These are phyloP conservation scores for Sinelater perroti DNA, from an alignment of 2,888 invertebrate species.

Conservation along the genomic window DNA sequence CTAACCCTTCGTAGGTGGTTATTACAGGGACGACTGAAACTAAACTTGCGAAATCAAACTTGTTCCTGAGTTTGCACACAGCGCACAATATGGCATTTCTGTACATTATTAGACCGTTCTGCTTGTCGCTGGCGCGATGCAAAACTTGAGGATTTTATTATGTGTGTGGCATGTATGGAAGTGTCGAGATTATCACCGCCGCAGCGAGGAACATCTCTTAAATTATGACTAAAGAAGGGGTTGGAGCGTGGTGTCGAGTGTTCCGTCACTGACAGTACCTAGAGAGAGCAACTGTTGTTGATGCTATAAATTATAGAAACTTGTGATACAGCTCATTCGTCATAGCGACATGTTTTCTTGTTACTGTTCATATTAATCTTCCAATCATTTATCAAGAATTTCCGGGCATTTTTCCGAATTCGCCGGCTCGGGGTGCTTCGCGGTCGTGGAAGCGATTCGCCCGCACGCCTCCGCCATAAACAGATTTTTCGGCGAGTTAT, in stretches of 20 bases:
- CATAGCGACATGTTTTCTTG: slow-evolving; percentile 36
- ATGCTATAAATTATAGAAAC: slow-evolving; percentile 36
- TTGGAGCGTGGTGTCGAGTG: slow-evolving; percentile 27
- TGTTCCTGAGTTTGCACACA: slow-evolving; percentile 19
- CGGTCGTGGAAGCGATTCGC: slow-evolving; percentile 2
- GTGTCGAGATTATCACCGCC: slow-evolving; percentile 23
- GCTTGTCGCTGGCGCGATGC: slow-evolving; percentile 6
- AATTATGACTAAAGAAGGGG: slow-evolving; percentile 28
- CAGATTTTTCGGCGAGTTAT: slow-evolving; percentile 9
- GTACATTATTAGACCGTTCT: slow-evolving; percentile 14
- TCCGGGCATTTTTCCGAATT: slow-evolving; percentile 14
- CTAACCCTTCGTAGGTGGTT: slow-evolving; percentile 14
- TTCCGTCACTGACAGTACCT: slow-evolving; percentile 31
- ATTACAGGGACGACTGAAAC: slow-evolving; percentile 19
- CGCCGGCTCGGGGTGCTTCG: background rate
- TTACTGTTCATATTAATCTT: slow-evolving; percentile 35
- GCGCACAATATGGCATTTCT: slow-evolving; percentile 17
- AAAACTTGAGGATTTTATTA: slow-evolving; percentile 22
- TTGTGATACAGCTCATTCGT: slow-evolving; percentile 36
- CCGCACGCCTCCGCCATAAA: background rate
- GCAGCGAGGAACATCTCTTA: slow-evolving; percentile 22
- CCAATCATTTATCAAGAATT: slow-evolving; percentile 33
- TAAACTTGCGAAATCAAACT: slow-evolving; percentile 28
- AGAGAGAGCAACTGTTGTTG: slow-evolving; percentile 34
- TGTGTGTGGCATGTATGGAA: slow-evolving; percentile 18